Evolutionary conservation across 2,888 invertebrate genomes (phyloP).

Genomic region (Dolichomitus sp.): DNA sequence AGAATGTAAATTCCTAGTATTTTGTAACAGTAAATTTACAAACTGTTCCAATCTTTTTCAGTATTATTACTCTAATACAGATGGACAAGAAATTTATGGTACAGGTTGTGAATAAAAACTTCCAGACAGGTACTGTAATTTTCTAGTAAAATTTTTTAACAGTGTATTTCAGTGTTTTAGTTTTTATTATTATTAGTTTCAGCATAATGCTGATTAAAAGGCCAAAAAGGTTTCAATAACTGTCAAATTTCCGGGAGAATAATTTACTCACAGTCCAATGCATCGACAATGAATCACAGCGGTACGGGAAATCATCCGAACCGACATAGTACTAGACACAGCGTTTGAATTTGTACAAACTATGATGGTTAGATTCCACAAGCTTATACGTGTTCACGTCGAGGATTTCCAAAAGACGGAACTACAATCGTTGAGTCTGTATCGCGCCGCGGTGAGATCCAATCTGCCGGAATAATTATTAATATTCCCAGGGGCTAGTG

Average conservation of each 20-base stretch:
- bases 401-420: conserved; percentile 29
- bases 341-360: conserved; percentile 14
- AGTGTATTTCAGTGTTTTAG: too few species aligned
- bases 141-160: too few species aligned
- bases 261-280: conserved; percentile 5
- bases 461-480: conserved; percentile 50
- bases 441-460: conserved; percentile 29
- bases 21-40: too few species aligned
- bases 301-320: not conserved
- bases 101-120: too few species aligned
- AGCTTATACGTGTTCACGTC: not conserved
- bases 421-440: conserved; percentile 30
- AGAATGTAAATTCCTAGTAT: too few species aligned
- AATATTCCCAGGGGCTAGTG: conserved; percentile 43
- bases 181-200: not conserved
- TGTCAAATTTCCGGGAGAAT: conserved; percentile 7
- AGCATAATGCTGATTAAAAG: not conserved
- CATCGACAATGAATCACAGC: conserved; percentile 15
- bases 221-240: not conserved
- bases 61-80: too few species aligned
- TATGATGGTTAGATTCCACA: conserved; percentile 14
- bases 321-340: not conserved
- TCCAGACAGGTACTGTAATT: too few species aligned
- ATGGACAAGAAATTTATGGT: too few species aligned
- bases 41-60: too few species aligned